A percentile compares a stretch with the other conserved stretches of the same genome.
phyloP scores from a whole-genome alignment of 2,888 invertebrate species.

The Drosophila recens region DNA sequence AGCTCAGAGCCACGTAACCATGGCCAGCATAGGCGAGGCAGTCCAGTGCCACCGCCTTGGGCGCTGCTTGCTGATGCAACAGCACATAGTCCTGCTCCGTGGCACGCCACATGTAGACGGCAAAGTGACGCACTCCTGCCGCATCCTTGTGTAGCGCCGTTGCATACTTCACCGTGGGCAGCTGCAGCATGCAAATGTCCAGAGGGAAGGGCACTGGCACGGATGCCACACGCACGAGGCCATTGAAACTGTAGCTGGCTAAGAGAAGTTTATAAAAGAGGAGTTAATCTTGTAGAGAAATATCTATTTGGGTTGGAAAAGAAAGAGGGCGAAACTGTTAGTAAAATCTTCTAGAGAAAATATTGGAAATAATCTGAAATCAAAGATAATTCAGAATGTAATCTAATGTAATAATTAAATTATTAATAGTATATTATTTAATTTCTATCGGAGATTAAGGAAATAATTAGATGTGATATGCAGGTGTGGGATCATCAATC shows the following conservation, averaged over 20 bases:
- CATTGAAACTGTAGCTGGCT: conserved; percentile 85
- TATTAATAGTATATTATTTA: too few relatives aligned
- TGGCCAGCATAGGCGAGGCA: conserved; percentile 76
- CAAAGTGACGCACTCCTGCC: conserved; percentile 74
- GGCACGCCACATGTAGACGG: conserved; percentile 74
- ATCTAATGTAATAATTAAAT: too few relatives aligned
- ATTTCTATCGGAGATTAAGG: too few relatives aligned
- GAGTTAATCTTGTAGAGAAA: background rate
- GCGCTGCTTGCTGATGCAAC: conserved; percentile 69
- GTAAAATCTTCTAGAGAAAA: too few relatives aligned
- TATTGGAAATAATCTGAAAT: background rate
- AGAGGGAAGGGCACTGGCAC: conserved; percentile 84
- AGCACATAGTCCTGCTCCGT: conserved; percentile 64
- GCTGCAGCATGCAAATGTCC: conserved; percentile 85
- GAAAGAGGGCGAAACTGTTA: too few relatives aligned
- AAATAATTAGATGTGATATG: too few relatives aligned
- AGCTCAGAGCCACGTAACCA: conserved; percentile 82
- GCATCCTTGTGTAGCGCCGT: conserved; percentile 80
- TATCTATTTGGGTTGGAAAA: too few relatives aligned
- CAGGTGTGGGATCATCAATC: too few relatives aligned
- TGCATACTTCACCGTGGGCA: conserved; percentile 84
- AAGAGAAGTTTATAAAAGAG: conserved; percentile 37
- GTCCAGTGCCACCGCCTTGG: conserved; percentile 81
- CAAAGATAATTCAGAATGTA: too few relatives aligned
- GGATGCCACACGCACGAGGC: conserved; percentile 83